phyloP scores from a whole-genome alignment of 2,888 invertebrate genomes.

The Ochlodes sylvanus region DNA sequence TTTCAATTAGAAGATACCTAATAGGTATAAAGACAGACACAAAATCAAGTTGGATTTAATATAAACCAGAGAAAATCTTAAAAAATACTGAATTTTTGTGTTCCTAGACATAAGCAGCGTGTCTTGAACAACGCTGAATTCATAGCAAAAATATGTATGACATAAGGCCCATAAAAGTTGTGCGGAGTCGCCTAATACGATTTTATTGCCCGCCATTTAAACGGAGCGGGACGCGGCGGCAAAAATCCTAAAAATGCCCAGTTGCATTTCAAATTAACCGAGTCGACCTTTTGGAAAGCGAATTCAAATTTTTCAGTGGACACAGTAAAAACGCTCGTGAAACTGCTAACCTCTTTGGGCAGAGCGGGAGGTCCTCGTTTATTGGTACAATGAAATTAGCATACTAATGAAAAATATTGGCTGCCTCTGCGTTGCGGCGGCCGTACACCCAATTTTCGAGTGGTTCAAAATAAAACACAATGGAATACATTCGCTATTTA shows the following conservation, averaged over 20 bases:
- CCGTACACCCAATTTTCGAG: constrained; percentile 44
- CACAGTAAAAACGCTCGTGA: constrained; percentile 72
- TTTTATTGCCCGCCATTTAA: constrained; percentile 59
- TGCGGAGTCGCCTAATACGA: constrained; percentile 41
- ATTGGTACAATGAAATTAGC: constrained; percentile 83
- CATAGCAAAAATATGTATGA: constrained; percentile 22
- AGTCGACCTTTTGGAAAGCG: constrained; percentile 67
- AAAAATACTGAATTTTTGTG: too few relatives aligned
- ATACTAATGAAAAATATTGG: constrained; percentile 85
- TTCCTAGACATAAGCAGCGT: background rate
- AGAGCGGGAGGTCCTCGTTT: constrained; percentile 67
- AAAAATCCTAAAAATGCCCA: constrained; percentile 68
- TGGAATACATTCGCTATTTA: constrained; percentile 21
- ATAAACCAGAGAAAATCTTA: too few relatives aligned
- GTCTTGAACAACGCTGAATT: constrained; percentile 27
- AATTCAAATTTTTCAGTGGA: constrained; percentile 78
- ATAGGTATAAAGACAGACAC: too few relatives aligned
- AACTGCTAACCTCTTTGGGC: constrained; percentile 79
- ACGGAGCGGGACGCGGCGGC: constrained; percentile 50
- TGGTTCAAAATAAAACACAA: constrained; percentile 38
- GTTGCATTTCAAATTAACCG: constrained; percentile 79
- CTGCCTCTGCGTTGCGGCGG: constrained; percentile 57
- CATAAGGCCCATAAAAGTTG: constrained; percentile 31
- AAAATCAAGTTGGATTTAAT: too few relatives aligned
- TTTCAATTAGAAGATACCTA: too few relatives aligned